Conservation (phyloP, 2,888 invertebrate species). For the Caenorhabditis sinica region DNA sequence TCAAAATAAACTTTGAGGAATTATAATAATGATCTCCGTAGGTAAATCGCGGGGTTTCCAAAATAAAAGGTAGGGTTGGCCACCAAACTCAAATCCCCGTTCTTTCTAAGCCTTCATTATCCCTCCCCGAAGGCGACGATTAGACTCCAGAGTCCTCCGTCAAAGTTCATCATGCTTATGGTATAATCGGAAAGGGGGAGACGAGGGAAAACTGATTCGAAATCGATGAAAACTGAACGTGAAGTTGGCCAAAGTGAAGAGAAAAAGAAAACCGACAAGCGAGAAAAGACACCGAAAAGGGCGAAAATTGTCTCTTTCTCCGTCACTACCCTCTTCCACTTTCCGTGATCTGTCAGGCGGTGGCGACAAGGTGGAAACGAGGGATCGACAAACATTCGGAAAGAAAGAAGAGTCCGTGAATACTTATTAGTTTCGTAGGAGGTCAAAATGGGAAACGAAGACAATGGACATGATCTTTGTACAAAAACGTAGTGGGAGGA, state of each 20-base stretch:
- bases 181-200: background rate
- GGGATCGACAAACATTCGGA: conserved; percentile 55
- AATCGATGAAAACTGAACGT: conserved; percentile 4
- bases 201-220: background rate
- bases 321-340: conserved; percentile 26
- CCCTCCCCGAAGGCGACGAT: conserved; percentile 1
- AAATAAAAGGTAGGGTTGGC: conserved; percentile 21
- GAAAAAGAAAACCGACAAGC: conserved; percentile 4
- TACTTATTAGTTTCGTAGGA: conserved; percentile 50
- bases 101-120: conserved; percentile 39
- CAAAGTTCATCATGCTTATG: background rate
- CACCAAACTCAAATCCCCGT: conserved; percentile 24
- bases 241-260: background rate
- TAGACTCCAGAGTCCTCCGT: background rate
- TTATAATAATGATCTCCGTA: conserved; percentile 8
- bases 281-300: conserved; percentile 42
- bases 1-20: conserved; percentile 36
- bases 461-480: conserved; percentile 48
- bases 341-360: conserved; percentile 33
- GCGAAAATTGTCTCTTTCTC: conserved; percentile 29
- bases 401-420: conserved; percentile 35
- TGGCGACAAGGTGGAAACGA: conserved; percentile 51
- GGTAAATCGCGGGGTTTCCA: too few species aligned
- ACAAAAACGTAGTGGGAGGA: background rate
- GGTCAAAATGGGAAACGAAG: conserved; percentile 22